phyloP scores from a whole-genome alignment of 2,113 vertebrate species.

The Cervus canadensis region DNA sequence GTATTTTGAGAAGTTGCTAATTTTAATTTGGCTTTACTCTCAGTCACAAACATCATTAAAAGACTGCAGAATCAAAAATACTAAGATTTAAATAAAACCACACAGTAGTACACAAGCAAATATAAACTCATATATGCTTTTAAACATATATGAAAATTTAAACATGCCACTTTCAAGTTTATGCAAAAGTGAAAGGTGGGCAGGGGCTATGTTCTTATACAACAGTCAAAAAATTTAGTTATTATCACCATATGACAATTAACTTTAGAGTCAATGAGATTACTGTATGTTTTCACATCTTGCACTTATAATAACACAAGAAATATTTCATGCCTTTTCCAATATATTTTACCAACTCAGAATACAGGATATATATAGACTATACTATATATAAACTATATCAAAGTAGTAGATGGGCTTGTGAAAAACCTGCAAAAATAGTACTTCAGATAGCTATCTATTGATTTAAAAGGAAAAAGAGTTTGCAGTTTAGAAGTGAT shows the following conservation, averaged over 20 bases:
- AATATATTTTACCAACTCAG: constrained; percentile 84
- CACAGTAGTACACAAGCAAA: neutral
- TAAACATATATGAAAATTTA: constrained; percentile 37
- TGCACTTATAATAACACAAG: constrained; percentile 85
- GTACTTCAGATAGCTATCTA: constrained; percentile 77
- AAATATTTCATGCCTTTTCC: constrained; percentile 88
- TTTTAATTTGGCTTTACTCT: neutral
- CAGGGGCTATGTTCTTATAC: constrained; percentile 6
- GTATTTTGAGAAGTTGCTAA: neutral
- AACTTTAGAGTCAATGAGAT: constrained; percentile 82
- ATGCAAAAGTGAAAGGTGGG: constrained; percentile 39
- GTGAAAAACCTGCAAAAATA: constrained; percentile 84
- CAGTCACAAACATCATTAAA: neutral
- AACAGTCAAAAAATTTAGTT: constrained; percentile 79
- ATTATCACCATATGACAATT: constrained; percentile 80
- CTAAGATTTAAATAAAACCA: neutral
- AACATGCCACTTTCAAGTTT: constrained; percentile 50
- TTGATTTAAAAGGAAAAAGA: constrained; percentile 75
- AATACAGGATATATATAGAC: constrained; percentile 80
- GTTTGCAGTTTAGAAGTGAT: constrained; percentile 81
- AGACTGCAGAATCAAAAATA: neutral
- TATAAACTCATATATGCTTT: neutral
- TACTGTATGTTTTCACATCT: constrained; percentile 81
- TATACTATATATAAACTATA: constrained; percentile 80
- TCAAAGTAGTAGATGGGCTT: constrained; percentile 83